A percentile compares a stretch with the other conserved stretches of the same genome.
Evolutionary conservation across 2,888 invertebrate genomes (phyloP).

Genomic region (Ptychoptera albimana): DNA sequence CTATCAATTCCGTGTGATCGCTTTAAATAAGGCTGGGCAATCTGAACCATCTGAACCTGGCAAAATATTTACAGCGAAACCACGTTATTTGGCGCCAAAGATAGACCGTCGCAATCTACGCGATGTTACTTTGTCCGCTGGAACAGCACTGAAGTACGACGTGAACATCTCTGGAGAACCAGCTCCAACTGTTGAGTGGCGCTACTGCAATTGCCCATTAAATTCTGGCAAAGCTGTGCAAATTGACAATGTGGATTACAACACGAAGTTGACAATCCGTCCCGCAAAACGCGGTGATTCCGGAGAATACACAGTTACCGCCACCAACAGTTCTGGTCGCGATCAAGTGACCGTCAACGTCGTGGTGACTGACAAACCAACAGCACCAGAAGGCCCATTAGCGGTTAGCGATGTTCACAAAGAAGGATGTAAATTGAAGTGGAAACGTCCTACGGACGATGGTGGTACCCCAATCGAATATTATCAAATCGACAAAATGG

Average conservation of each 20-base stretch:
- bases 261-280: conserved; percentile 69
- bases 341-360: conserved; percentile 71
- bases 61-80: conserved; percentile 73
- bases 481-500: conserved; percentile 91
- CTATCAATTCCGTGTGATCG: conserved; percentile 91
- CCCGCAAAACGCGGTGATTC: conserved; percentile 68
- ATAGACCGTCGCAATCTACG: conserved; percentile 87
- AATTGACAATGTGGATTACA: conserved; percentile 75
- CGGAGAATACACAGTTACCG: conserved; percentile 75
- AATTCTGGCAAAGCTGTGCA: conserved; percentile 51
- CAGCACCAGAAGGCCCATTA: conserved; percentile 76
- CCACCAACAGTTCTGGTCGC: conserved; percentile 74
- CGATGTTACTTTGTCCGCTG: conserved; percentile 80
- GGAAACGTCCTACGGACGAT: conserved; percentile 91
- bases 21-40: conserved; percentile 87
- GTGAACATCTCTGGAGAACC: conserved; percentile 91
- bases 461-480: conserved; percentile 90
- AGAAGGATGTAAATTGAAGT: conserved; percentile 85
- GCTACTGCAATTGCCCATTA: conserved; percentile 66
- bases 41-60: conserved; percentile 82
- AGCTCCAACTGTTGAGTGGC: conserved; percentile 86
- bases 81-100: conserved; percentile 81
- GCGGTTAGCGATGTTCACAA: conserved; percentile 79
- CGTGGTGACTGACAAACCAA: conserved; percentile 74
- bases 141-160: conserved; percentile 84